Evolutionary conservation across 1,140 invertebrate genomes (phyloP).

Genomic region (Zaprionus tsacasi): DNA sequence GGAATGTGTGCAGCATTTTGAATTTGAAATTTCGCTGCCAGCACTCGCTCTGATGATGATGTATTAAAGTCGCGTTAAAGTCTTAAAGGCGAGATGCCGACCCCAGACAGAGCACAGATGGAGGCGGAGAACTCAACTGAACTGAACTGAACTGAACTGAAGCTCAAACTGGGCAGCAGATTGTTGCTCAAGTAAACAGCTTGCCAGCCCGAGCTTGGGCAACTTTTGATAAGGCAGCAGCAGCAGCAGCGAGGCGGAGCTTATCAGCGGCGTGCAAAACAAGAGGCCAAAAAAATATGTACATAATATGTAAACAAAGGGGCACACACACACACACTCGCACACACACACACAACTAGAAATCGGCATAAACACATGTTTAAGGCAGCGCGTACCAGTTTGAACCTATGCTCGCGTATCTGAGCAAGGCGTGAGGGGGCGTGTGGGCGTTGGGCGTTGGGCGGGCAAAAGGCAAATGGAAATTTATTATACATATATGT

Average conservation of each 20-base stretch:
- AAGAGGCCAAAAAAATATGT: conserved; percentile 79
- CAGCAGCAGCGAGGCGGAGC: conserved; percentile 18
- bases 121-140: conserved; percentile 17
- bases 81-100: conserved; percentile 51
- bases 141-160: conserved; percentile 35
- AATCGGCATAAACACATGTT: conserved; percentile 72
- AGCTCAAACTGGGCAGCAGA: conserved; percentile 62
- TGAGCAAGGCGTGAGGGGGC: conserved; percentile 28
- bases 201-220: conserved; percentile 57
- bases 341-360: conserved; percentile 11
- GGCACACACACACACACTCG: conserved; percentile 36
- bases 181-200: conserved; percentile 81
- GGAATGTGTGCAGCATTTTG: conserved; percentile 69
- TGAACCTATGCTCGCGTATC: conserved; percentile 51
- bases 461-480: conserved; percentile 59
- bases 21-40: conserved; percentile 58
- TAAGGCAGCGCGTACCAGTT: conserved; percentile 66
- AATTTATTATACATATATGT: conserved; percentile 79
- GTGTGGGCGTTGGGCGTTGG: conserved; percentile 33
- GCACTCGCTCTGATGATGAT: conserved; percentile 39
- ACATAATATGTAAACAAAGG: conserved; percentile 78
- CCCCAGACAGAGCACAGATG: not conserved
- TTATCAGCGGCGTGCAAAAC: conserved; percentile 76
- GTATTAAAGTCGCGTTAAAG: conserved; percentile 79
- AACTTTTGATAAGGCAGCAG: conserved; percentile 77